Base-by-base conservation (phyloP, 2,797 vertebrate species). In the Phaenicophaeus curvirostris region DNA sequence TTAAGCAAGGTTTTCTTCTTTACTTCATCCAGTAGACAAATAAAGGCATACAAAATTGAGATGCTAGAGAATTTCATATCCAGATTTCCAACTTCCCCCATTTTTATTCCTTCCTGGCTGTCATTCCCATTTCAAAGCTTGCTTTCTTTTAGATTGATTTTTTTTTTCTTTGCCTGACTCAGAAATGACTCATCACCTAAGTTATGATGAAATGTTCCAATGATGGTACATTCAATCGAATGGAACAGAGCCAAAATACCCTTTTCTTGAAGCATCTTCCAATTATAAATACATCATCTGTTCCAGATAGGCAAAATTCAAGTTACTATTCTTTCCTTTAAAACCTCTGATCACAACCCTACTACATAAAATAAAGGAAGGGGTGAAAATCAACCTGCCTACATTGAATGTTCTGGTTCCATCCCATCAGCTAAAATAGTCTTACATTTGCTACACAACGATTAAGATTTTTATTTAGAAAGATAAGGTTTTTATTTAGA, bases 121-220 rank as follows among this genome's bases (percentile, higher is more conserved):
- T 67, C 59, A 69, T 5, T 55, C 25, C 65, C 20, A 83, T 79
- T 82, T 87, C 58, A 87, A 63, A 93, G 44, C 15, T 44, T 66
- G 9, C 2, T 54, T 89, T 88, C 73, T 79, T 88, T 59, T 2
- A 79, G 51, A 79, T 54, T 37, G 12, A 20, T n/a, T 58, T 37
- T 55, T 58, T 78, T 65, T 37, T 39, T 15, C 51, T 91, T 81
- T 69, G 46, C 50, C 54, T 53, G 75, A 94, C 59, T 87, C 76
- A 93, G 73, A 95, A 95, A 72, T 95, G 13, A 94, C 55, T 94
- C 71, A 87, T 71, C 44, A 75, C 27, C 31, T 54, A 81, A 95
- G 44, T 63, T 76, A 88, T n/a, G 28, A 76, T n/a, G 14, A 94
- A 84, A 55, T 51, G 27, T 85, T 89, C 78, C 82, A 71, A 39